Evolutionary conservation across 2,797 vertebrate genomes (phyloP).

Genomic region (Chanos chanos): DNA sequence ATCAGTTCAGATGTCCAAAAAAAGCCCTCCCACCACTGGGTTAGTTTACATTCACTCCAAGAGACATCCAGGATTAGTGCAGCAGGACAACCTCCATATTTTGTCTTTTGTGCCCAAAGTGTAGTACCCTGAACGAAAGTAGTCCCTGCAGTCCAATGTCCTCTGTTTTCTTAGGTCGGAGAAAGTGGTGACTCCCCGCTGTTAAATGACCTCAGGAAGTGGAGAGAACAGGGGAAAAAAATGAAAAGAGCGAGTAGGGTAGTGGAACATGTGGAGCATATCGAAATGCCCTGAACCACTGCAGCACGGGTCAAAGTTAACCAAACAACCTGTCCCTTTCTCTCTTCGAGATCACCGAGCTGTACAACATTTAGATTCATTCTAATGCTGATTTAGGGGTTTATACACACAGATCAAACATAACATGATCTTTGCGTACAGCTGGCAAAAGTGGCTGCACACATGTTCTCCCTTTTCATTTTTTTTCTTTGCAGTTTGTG

Average conservation of each 20-base stretch:
- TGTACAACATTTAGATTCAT: too few relatives aligned
- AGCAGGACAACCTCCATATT: constrained; percentile 10
- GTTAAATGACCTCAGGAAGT: constrained; percentile 40
- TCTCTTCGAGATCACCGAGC: too few relatives aligned
- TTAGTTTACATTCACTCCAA: constrained; percentile 4
- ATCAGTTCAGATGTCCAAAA: constrained; percentile 25
- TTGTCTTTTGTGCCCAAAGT: constrained; percentile 11
- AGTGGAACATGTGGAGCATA: constrained; percentile 23
- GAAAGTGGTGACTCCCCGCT: constrained; percentile 22
- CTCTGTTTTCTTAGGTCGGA: constrained; percentile 30
- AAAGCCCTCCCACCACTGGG: not conserved
- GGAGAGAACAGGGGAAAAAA: constrained; percentile 11
- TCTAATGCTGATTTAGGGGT: too few relatives aligned
- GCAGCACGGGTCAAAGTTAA: not conserved
- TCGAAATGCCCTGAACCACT: not conserved
- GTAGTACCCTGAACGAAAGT: constrained; percentile 18
- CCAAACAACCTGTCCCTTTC: too few relatives aligned
- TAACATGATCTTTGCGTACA: not conserved
- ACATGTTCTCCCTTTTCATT: not conserved
- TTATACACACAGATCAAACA: not conserved
- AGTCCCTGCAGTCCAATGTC: constrained; percentile 12
- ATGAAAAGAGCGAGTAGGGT: constrained; percentile 23
- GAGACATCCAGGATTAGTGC: constrained; percentile 7
- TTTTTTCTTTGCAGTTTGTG: constrained; percentile 4
- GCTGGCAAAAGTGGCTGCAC: not conserved